A percentile compares a stretch with the other conserved stretches of the same genome.
These are phyloP conservation scores for Saxidomus purpurata DNA, from an alignment of 1,140 invertebrate genomes.

Conservation along the genomic window DNA sequence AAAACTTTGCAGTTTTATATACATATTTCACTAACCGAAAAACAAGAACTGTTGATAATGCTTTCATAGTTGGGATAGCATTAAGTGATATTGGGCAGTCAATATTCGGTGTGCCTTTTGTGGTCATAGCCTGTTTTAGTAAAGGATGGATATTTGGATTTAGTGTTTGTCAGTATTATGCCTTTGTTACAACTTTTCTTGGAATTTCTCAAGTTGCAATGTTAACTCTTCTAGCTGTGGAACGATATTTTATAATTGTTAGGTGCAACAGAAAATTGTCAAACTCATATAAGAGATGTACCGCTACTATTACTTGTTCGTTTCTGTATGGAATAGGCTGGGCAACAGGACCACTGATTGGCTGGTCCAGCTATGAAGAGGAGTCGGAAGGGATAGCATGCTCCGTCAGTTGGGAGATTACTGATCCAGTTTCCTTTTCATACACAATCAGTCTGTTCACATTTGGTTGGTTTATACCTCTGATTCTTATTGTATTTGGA, in stretches of 20 bases:
- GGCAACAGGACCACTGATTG: conserved; percentile 19
- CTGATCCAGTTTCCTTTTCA: neutral
- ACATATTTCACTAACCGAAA: neutral
- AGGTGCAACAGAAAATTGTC: neutral
- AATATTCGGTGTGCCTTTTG: conserved; percentile 18
- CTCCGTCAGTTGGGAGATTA: conserved; percentile 37
- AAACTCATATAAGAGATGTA: neutral
- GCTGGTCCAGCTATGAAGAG: conserved; percentile 32
- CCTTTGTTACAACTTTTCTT: conserved; percentile 6
- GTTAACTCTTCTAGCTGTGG: conserved; percentile 8
- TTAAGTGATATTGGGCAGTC: conserved; percentile 28
- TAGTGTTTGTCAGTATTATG: neutral
- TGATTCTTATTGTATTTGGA: neutral
- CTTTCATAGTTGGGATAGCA: neutral
- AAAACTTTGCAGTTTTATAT: conserved; percentile 14
- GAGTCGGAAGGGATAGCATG: conserved; percentile 9
- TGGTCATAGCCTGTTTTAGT: conserved; percentile 17
- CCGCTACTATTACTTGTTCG: neutral
- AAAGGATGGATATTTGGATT: conserved; percentile 11
- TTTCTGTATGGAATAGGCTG: neutral
- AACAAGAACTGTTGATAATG: neutral
- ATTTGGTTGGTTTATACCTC: conserved; percentile 29
- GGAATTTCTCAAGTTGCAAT: conserved; percentile 43
- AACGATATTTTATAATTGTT: conserved; percentile 39
- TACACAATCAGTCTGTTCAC: conserved; percentile 32